Percentiles rank a stretch among this genome's conserved stretches.
These are phyloP conservation scores for Pristionchus maxplancki DNA, from an alignment of 2,888 invertebrate species.

Conservation along the genomic window DNA sequence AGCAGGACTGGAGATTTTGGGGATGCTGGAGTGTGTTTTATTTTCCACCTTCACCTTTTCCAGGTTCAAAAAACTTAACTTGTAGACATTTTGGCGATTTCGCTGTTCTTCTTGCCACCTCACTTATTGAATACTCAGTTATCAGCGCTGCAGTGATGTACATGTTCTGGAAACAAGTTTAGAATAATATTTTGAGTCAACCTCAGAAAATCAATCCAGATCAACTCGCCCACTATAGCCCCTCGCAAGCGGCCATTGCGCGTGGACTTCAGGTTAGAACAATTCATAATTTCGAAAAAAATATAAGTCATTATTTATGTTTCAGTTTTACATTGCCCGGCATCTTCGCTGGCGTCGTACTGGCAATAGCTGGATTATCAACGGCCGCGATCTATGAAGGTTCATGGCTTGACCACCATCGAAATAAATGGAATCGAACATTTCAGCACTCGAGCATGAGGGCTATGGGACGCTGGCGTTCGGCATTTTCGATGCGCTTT, in stretches of 20 bases:
- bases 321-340: background rate
- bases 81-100: slow-evolving; percentile 37
- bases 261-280: background rate
- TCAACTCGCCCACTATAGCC: background rate
- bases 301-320: background rate
- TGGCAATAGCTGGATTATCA: background rate
- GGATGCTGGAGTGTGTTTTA: background rate
- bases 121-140: slow-evolving; percentile 26
- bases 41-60: background rate
- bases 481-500: background rate
- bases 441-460: background rate
- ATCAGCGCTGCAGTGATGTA: slow-evolving; percentile 21
- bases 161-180: slow-evolving; percentile 44
- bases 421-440: background rate
- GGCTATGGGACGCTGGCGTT: background rate
- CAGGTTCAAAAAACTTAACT: background rate
- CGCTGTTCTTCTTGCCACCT: background rate
- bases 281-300: background rate
- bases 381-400: background rate
- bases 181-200: too few relatives aligned
- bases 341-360: background rate
- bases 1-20: background rate
- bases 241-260: background rate
- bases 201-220: background rate
- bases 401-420: background rate